Percentiles rank a stretch among this genome's conserved stretches.
These are phyloP conservation scores for Hyposmocoma kahamanoa DNA, from an alignment of 1,140 invertebrate species.

Conservation along the genomic window DNA sequence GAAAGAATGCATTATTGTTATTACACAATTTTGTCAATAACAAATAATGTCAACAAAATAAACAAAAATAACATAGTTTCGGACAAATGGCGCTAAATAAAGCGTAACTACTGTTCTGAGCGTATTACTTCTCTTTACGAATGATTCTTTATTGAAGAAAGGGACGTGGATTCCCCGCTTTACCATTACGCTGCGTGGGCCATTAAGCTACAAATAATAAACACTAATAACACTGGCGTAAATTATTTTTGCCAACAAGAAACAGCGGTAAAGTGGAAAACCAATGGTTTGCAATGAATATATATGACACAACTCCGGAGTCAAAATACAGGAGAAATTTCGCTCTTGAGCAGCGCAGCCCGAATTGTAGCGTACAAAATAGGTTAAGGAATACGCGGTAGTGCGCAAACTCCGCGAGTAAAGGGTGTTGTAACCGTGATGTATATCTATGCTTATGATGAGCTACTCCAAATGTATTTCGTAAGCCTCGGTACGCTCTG, in stretches of 20 bases:
- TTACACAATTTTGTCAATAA: no score
- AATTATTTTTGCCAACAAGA: slow-evolving; percentile 17
- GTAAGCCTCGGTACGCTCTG: slow-evolving; percentile 1
- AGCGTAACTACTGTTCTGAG: no score
- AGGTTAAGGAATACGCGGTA: slow-evolving; percentile 22
- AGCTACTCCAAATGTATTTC: slow-evolving; percentile 17
- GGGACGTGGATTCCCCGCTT: slow-evolving; percentile 3
- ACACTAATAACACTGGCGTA: slow-evolving; percentile 13
- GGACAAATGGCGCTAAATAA: no score
- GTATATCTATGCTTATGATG: slow-evolving; percentile 21
- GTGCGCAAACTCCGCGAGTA: slow-evolving; percentile 29
- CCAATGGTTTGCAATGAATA: slow-evolving; percentile 18
- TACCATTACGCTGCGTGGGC: slow-evolving; percentile 4
- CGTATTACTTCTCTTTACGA: slow-evolving; percentile 10
- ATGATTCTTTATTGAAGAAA: slow-evolving; percentile 7
- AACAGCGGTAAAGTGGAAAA: slow-evolving; percentile 17
- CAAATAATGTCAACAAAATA: no score
- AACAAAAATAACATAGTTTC: no score
- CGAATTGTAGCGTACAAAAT: slow-evolving; percentile 25
- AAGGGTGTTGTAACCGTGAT: slow-evolving; percentile 17
- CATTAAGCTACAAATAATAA: slow-evolving; percentile 12
- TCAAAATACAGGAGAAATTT: slow-evolving; percentile 16
- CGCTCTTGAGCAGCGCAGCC: no score
- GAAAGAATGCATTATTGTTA: no score
- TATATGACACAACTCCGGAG: slow-evolving; percentile 13